Percentiles rank a stretch among this genome's conserved stretches.
These are phyloP conservation scores for Eristalis arbustorum DNA, from an alignment of 2,888 invertebrate species.

Conservation along the genomic window DNA sequence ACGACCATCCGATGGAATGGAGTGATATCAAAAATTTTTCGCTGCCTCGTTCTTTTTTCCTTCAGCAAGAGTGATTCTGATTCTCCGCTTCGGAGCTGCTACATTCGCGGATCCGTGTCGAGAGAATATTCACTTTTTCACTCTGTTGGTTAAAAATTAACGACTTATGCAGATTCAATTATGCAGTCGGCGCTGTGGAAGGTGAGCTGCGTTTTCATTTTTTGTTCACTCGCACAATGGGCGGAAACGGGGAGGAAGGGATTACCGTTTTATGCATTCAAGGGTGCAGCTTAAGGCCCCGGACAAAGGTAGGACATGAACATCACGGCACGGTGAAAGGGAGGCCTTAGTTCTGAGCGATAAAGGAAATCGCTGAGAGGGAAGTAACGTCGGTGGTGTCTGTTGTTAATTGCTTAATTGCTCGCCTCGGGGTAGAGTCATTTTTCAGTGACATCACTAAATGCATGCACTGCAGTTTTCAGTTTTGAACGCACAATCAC, in stretches of 20 bases:
- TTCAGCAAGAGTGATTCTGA: not conserved
- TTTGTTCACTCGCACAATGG: too few relatives aligned
- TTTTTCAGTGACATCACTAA: too few relatives aligned
- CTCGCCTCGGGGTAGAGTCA: too few relatives aligned
- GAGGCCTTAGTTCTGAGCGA: not conserved
- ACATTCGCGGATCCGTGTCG: not conserved
- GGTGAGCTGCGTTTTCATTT: not conserved
- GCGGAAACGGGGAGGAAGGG: not conserved
- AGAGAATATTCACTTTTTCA: not conserved
- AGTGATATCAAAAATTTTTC: not conserved
- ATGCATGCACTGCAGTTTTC: too few relatives aligned
- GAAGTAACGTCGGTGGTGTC: not conserved
- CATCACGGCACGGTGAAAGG: not conserved
- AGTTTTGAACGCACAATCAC: too few relatives aligned
- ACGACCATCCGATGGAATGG: not conserved
- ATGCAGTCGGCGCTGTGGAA: not conserved
- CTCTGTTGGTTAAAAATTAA: not conserved
- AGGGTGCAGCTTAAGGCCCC: not conserved
- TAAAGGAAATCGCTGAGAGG: not conserved
- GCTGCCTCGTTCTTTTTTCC: not conserved
- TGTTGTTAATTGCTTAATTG: not conserved
- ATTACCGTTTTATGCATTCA: not conserved
- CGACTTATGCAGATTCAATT: not conserved
- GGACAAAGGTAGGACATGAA: not conserved
- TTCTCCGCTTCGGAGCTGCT: not conserved